phyloP scores from a whole-genome alignment of 2,888 invertebrate genomes.

The Caradrina kadenii region DNA sequence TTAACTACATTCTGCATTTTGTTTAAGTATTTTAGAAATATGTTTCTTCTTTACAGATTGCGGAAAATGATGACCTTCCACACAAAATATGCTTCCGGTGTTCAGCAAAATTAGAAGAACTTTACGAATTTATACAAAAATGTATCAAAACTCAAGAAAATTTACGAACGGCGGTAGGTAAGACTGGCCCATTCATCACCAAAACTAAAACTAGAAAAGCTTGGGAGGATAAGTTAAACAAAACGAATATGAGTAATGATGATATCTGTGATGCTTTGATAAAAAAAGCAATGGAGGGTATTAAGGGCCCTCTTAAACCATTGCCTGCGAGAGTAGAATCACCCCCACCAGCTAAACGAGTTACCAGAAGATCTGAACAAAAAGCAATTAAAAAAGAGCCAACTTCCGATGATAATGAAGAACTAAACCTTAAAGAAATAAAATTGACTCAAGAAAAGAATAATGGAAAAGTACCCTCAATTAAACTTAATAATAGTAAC shows the following conservation, averaged over 20 bases:
- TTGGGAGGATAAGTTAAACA: conserved; percentile 85
- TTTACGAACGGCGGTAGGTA: conserved; percentile 76
- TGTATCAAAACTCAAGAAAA: conserved; percentile 85
- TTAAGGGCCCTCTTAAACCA: conserved; percentile 74
- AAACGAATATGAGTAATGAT: conserved; percentile 86
- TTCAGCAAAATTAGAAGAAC: conserved; percentile 87
- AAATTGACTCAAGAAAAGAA: conserved; percentile 63
- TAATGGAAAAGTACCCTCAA: conserved; percentile 52
- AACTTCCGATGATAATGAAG: conserved; percentile 38
- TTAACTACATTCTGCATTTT: neutral
- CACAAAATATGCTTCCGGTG: conserved; percentile 89
- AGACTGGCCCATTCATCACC: conserved; percentile 66
- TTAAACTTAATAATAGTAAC: conserved; percentile 35
- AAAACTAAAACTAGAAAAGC: conserved; percentile 79
- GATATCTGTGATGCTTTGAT: conserved; percentile 87
- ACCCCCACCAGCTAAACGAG: conserved; percentile 52
- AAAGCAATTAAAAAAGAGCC: conserved; percentile 44
- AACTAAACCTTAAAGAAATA: conserved; percentile 66
- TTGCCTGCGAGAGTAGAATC: conserved; percentile 59
- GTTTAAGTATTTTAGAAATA: neutral
- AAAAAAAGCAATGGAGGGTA: conserved; percentile 86
- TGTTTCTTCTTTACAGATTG: conserved; percentile 78
- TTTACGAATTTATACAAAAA: conserved; percentile 86
- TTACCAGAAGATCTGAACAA: conserved; percentile 51
- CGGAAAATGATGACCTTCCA: conserved; percentile 87